Evolutionary conservation across 2,797 vertebrate genomes (phyloP), one percentile per base, ranked within the genome.

Genomic region (Rhinoraja longicauda): DNA sequence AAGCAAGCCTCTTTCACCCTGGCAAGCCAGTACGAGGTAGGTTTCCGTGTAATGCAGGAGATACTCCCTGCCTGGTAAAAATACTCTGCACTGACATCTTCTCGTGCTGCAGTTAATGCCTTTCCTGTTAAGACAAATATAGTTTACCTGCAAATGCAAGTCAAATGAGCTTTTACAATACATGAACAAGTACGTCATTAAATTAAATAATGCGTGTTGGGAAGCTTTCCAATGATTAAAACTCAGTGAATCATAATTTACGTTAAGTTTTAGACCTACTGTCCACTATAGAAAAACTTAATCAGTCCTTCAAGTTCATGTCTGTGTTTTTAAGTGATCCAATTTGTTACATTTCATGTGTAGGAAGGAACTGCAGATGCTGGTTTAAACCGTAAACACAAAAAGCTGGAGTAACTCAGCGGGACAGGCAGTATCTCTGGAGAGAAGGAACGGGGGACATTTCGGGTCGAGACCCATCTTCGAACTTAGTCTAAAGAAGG

Each of bases 1-100:
- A 94, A 94, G 90, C 57, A 78, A 94, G 2, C 15, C 94, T 81
- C 0, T 96, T 95, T 93, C 93, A 94, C 84, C 94, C 94, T 0
- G 95, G 95, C 0, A 78, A 92, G 86, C 93, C 95, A 9, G 45
- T 96, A 67, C 94, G 95, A 94, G 96, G 96, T 97, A 93, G 93
- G 93, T 84, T 29, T n/a, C 78, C 29, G 59, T 36, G 10, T 62
- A 79, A 29, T 59, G 17, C 29, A 36, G 75, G n/a, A 93, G 8
- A 64, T 79, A 59, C n/a, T 62, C 0, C 26, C 73, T 79, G 26
- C 24, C 72, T 13, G 4, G 7, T 73, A 24, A 39, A 72, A 21
- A 24, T 24, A 53, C 39, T 8, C 29, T 86, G 82, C 82, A 62
- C 15, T 62, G 10, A 86, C 17, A 32, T 32, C 7, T 86, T 21